Conservation (phyloP, 2,797 vertebrate species). For the Spinus olivaceus region DNA sequence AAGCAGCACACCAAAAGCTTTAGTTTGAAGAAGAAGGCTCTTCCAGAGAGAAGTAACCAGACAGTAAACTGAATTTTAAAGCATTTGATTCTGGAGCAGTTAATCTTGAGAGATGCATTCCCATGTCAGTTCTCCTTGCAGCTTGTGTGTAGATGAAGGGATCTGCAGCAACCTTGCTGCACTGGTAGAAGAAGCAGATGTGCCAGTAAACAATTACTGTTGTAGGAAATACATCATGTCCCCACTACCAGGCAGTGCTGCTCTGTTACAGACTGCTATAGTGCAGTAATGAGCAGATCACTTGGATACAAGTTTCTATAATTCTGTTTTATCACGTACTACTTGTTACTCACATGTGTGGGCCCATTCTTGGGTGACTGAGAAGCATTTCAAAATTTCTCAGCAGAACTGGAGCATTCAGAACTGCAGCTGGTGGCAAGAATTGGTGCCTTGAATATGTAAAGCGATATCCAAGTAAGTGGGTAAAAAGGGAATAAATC, state of each 20-base stretch:
- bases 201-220: not conserved
- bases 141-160: not conserved
- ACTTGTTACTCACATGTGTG: rapidly evolving
- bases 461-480: not conserved
- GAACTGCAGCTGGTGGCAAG: not conserved
- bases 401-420: not conserved
- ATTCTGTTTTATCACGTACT: not conserved
- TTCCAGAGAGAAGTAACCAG: not conserved
- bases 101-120: not conserved
- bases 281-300: not conserved
- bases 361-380: not conserved
- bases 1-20: not conserved
- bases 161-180: not conserved
- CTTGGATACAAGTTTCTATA: not conserved
- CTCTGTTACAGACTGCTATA: too few relatives aligned
- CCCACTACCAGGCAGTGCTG: not conserved
- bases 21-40: not conserved
- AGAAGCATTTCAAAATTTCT: not conserved
- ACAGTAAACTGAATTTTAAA: not conserved
- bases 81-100: not conserved
- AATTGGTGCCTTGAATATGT: not conserved
- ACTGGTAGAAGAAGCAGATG: not conserved
- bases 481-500: not conserved
- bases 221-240: not conserved
- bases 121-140: not conserved